Conservation (phyloP, 37 sponge, comb jelly and placozoan species). For the Cladorhizidae sp. region DNA sequence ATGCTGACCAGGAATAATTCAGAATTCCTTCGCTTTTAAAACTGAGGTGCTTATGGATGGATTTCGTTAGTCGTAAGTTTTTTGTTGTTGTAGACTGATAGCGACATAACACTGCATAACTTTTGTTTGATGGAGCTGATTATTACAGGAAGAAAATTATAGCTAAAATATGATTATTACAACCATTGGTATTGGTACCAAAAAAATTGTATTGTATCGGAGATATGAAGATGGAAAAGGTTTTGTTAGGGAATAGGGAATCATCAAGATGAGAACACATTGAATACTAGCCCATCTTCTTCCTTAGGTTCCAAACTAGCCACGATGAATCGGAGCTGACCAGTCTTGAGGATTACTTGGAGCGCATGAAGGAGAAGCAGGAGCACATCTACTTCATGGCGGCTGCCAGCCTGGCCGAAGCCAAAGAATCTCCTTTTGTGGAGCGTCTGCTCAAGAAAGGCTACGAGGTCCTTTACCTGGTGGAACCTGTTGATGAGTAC, state of each 20-base stretch:
- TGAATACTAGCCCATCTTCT: background rate
- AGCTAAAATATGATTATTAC: too few relatives aligned
- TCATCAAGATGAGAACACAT: background rate
- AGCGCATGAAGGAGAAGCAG: constrained; percentile 97
- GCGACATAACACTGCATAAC: too few relatives aligned
- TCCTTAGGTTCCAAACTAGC: constrained; percentile 86
- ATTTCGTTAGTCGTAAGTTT: too few relatives aligned
- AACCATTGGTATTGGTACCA: too few relatives aligned
- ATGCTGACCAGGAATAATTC: too few relatives aligned
- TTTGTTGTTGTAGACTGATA: too few relatives aligned
- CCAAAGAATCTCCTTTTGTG: constrained; percentile 92
- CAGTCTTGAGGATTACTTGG: constrained; percentile 89
- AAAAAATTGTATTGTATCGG: too few relatives aligned
- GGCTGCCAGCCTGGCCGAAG: constrained; percentile 69
- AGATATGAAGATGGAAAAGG: background rate
- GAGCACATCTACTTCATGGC: constrained; percentile 98
- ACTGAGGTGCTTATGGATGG: too few relatives aligned
- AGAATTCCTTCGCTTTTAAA: too few relatives aligned
- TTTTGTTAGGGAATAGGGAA: background rate
- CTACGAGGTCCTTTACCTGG: constrained; percentile 94
- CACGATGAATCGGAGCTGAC: constrained; percentile 69
- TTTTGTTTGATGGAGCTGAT: too few relatives aligned
- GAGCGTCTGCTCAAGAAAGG: constrained; percentile 92
- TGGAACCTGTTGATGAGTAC: constrained; percentile 97
- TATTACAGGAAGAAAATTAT: too few relatives aligned